Evolutionary conservation across 2,113 vertebrate species (phyloP).

Genomic region (Microtus pennsylvanicus): DNA sequence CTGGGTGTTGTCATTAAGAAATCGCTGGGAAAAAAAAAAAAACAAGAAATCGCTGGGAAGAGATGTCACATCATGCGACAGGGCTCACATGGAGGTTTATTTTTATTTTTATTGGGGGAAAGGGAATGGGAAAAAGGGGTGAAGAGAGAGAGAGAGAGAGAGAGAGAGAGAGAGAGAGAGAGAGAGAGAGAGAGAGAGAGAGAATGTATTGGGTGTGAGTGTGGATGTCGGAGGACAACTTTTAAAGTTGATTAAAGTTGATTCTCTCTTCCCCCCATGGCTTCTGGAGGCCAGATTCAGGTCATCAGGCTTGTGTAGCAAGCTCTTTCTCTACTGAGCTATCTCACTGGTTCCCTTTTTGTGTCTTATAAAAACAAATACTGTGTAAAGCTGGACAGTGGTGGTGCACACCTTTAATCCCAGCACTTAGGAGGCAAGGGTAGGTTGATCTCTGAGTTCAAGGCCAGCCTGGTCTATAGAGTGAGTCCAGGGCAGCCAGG

Average conservation of each 20-base stretch:
- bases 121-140: too few species aligned
- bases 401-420: not conserved
- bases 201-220: not conserved
- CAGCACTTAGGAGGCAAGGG: not conserved
- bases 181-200: not conserved
- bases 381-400: not conserved
- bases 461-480: not conserved
- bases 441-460: not conserved
- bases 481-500: not conserved
- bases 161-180: not conserved
- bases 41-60: too few species aligned
- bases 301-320: not conserved
- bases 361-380: not conserved
- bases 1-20: too few species aligned
- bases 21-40: too few species aligned
- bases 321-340: not conserved
- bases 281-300: not conserved
- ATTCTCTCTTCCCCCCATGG: not conserved
- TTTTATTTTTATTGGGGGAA: too few species aligned
- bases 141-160: not conserved
- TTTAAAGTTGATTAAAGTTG: not conserved
- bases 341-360: not conserved
- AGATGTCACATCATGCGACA: too few species aligned
- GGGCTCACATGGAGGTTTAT: not conserved
- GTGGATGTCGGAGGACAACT: not conserved